A percentile compares a stretch with the other conserved stretches of the same genome.
These are phyloP conservation scores for Spisula subtruncata DNA, from an alignment of 2,888 invertebrate species.

Conservation along the genomic window DNA sequence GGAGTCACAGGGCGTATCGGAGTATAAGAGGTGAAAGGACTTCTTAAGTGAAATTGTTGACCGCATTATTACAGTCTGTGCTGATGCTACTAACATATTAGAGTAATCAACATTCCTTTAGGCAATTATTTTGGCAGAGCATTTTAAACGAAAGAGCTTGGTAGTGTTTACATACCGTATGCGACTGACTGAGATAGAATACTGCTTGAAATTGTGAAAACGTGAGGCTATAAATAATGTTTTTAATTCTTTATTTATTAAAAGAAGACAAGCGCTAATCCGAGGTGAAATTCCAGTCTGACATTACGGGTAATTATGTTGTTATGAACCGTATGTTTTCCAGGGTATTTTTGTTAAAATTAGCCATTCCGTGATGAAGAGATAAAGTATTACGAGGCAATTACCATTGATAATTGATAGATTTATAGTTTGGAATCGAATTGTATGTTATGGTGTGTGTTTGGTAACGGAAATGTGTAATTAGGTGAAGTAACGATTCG, in stretches of 20 bases:
- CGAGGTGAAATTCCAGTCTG: neutral
- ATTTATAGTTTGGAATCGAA: neutral
- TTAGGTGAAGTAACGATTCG: too few relatives aligned
- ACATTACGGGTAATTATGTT: neutral
- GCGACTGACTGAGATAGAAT: neutral
- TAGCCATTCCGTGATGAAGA: neutral
- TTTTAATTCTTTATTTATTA: neutral
- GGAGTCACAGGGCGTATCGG: too few relatives aligned
- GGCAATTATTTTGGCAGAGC: slow-evolving; percentile 18
- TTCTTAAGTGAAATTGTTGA: slow-evolving; percentile 25
- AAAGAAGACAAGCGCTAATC: neutral
- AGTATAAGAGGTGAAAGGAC: neutral
- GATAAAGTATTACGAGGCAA: neutral
- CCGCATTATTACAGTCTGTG: slow-evolving; percentile 25
- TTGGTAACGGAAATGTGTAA: too few relatives aligned
- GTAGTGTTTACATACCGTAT: neutral
- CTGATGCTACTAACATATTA: slow-evolving; percentile 1
- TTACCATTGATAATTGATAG: neutral
- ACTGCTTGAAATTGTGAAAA: neutral
- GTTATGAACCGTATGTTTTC: neutral
- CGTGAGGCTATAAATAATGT: neutral
- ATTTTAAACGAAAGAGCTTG: neutral
- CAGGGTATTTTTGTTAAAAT: neutral
- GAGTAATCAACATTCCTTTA: slow-evolving; percentile 14
- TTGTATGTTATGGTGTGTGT: too few relatives aligned